Percentiles rank a stretch among this genome's conserved stretches.
These are phyloP conservation scores for Tinamus guttatus DNA, from an alignment of 2,113 vertebrate species.

Conservation along the genomic window DNA sequence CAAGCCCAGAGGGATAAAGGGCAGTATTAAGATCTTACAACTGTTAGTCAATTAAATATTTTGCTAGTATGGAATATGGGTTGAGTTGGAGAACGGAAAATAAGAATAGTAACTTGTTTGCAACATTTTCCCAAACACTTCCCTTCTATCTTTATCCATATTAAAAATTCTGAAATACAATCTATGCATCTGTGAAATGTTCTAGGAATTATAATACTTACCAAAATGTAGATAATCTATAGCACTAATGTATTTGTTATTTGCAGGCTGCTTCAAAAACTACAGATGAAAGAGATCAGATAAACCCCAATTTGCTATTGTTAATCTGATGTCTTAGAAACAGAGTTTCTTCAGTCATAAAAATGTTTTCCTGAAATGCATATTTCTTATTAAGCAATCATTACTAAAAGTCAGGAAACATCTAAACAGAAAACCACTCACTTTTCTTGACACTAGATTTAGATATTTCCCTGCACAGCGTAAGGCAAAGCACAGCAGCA, in stretches of 20 bases:
- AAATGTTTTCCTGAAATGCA: fast-evolving
- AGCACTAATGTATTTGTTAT: not conserved
- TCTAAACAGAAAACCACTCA: not conserved
- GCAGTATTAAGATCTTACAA: not conserved
- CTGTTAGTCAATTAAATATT: not conserved
- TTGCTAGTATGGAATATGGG: not conserved
- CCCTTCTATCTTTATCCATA: not conserved
- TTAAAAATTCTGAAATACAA: not conserved
- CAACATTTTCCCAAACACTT: not conserved
- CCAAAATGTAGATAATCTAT: not conserved
- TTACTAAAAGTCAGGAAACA: not conserved
- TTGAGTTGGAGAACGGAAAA: not conserved
- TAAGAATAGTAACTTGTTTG: not conserved
- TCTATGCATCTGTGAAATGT: not conserved
- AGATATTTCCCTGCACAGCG: not conserved
- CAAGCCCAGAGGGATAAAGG: not conserved
- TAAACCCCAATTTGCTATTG: not conserved
- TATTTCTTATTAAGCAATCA: not conserved
- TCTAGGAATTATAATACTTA: not conserved
- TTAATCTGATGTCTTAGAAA: not conserved
- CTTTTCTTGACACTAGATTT: not conserved
- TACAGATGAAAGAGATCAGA: fast-evolving
- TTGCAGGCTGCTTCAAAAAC: not conserved
- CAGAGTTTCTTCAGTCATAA: not conserved
- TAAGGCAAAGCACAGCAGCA: not conserved